These are phyloP conservation scores for Timandra comae DNA, from an alignment of 2,888 invertebrate genomes.

Conservation along the genomic window DNA sequence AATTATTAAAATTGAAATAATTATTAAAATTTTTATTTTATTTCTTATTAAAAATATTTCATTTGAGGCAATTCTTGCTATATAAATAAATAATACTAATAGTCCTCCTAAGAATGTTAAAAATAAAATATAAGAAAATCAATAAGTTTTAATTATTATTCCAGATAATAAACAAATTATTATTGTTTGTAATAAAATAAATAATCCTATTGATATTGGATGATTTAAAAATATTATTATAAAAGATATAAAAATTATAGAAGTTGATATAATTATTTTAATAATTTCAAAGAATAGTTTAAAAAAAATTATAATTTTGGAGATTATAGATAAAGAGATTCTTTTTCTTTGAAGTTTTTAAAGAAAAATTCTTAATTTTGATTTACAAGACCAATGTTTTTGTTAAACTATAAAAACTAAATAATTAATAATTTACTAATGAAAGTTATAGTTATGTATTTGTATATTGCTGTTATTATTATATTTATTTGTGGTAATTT, in stretches of 20 bases:
- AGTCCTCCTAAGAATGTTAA: conserved; percentile 79
- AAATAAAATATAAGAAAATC: conserved; percentile 79
- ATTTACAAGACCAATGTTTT: conserved; percentile 83
- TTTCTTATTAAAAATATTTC: conserved; percentile 67
- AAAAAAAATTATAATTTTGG: conserved; percentile 82
- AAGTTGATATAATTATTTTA: conserved; percentile 50
- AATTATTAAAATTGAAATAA: conserved; percentile 28
- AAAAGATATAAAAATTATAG: conserved; percentile 46
- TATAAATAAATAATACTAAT: conserved; percentile 80
- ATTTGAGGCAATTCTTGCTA: conserved; percentile 78
- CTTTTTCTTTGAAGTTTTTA: conserved; percentile 79
- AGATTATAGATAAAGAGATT: conserved; percentile 77
- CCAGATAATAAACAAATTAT: conserved; percentile 63
- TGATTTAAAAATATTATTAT: conserved; percentile 54
- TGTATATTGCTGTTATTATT: conserved; percentile 55
- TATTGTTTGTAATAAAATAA: conserved; percentile 72
- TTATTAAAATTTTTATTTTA: conserved; percentile 33
- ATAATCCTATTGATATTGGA: conserved; percentile 73
- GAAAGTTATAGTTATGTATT: conserved; percentile 63
- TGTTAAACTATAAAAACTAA: conserved; percentile 78
- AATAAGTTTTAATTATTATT: conserved; percentile 67
- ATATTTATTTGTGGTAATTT: conserved; percentile 69
- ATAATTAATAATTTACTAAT: conserved; percentile 15
- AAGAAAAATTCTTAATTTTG: conserved; percentile 75
- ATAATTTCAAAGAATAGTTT: conserved; percentile 78